phyloP scores from a whole-genome alignment of 2,797 vertebrate genomes.

The Naso thynnoides region DNA sequence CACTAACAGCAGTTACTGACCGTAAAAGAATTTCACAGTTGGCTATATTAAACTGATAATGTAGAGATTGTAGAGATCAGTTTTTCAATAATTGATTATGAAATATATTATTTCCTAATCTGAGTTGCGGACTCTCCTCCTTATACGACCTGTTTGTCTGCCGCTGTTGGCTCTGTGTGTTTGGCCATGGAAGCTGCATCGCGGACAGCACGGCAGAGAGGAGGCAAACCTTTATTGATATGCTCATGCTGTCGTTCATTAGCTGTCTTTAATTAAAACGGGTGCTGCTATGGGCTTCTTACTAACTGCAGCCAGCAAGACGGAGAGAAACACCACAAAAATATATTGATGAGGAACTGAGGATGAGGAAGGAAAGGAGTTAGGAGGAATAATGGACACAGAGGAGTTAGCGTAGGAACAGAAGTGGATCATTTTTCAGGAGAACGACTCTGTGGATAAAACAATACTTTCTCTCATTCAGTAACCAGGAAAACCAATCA shows the following conservation, averaged over 20 bases:
- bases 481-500: conserved; percentile 36
- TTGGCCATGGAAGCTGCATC: conserved; percentile 17
- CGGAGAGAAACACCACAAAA: conserved; percentile 19
- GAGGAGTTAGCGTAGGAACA: neutral
- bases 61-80: neutral
- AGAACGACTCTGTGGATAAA: neutral
- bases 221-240: conserved; percentile 60
- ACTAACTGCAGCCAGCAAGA: conserved; percentile 46
- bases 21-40: conserved; percentile 14
- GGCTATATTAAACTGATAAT: conserved; percentile 2
- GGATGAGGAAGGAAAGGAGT: conserved; percentile 2
- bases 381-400: neutral
- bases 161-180: conserved; percentile 7
- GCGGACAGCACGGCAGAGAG: conserved; percentile 16
- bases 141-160: neutral
- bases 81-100: conserved; percentile 5
- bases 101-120: neutral
- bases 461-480: conserved; percentile 1
- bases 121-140: neutral
- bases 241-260: conserved; percentile 71
- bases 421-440: neutral
- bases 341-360: conserved; percentile 20
- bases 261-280: conserved; percentile 71
- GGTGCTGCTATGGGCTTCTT: conserved; percentile 53
- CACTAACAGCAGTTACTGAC: conserved; percentile 14